phyloP scores from a whole-genome alignment of 2,888 invertebrate species.

The Eristalinus aeneus region DNA sequence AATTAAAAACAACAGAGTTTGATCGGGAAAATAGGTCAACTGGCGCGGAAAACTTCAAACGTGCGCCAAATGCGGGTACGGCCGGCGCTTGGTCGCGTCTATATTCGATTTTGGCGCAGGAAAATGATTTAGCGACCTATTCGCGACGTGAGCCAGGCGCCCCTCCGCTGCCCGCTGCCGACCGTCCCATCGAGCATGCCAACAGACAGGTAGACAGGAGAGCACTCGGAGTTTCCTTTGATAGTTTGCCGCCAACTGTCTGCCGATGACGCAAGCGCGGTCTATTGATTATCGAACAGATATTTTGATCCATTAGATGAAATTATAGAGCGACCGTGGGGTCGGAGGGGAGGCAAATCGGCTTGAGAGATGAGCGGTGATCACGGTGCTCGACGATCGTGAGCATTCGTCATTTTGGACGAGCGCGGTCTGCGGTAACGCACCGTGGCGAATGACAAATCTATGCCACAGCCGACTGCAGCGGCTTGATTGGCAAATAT shows the following conservation, averaged over 20 bases:
- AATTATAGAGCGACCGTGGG: conserved; percentile 23
- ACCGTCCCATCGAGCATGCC: conserved; percentile 30
- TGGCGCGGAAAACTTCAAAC: conserved; percentile 54
- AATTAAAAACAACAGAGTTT: conserved; percentile 18
- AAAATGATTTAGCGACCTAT: conserved; percentile 52
- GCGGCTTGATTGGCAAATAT: conserved; percentile 27
- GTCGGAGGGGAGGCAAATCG: not conserved
- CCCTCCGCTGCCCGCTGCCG: not conserved
- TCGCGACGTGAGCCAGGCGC: not conserved
- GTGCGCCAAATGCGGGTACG: not conserved
- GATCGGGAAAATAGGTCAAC: conserved; percentile 39
- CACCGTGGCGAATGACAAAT: conserved; percentile 5
- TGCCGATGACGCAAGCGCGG: conserved; percentile 46
- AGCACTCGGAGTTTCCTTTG: conserved; percentile 42
- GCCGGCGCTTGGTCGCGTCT: not conserved
- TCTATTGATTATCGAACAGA: conserved; percentile 60
- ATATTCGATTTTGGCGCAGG: conserved; percentile 22
- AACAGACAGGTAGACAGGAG: conserved; percentile 49
- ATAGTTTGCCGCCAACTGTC: conserved; percentile 56
- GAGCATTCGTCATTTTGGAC: conserved; percentile 34
- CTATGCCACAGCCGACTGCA: conserved; percentile 3
- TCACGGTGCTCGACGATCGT: not conserved
- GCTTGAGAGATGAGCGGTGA: not conserved
- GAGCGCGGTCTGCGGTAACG: conserved; percentile 1
- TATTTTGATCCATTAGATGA: conserved; percentile 63